Base-by-base conservation (phyloP, 2,113 vertebrate genomes). In the Heterotilapia buettikoferi region DNA sequence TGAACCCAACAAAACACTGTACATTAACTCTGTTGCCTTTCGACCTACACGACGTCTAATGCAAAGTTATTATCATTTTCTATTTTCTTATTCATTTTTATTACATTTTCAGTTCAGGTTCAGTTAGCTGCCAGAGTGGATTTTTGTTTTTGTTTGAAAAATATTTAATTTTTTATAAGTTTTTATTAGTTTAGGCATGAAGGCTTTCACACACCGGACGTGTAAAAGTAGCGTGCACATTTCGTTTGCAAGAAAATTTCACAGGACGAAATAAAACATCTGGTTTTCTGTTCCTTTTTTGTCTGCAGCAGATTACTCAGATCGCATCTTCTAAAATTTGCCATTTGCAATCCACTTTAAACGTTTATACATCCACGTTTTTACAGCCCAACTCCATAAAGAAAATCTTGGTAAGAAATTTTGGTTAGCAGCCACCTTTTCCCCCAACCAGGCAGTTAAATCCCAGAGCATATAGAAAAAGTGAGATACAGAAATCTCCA, bases 401-500 rank as follows among this genome's bases (percentile, higher is more conserved):
- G 53, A 36, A 21, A 6, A 53, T 53, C 29, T 29, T 6, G 19
- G 16, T 71, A n/a, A 31, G 26, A 59, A 54, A 47, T 59, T 57
- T 71, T 33, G 19, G 82, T 1, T 50, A 90, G 53, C 61, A 86
- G 21, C 3, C 57, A 9, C 71, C 26, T 56, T 84, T 84, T 40
- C 19, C 40, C 36, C 43, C 59, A 82, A 88, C 81, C 61, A 14
- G 59, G 24, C 63, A 56, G 73, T 84, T 29, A 85, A 73, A 85
- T 71, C 52, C 33, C 33, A 54, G 73, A 88, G 29, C 47, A 38
- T 31, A 31, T 18, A 76, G 26, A 84, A 80, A 90, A 88, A 85
- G 71, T 31, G 54, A 80, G 57, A 88, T 13, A 85, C 50, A 84
- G 24, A 85, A 68, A 88, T 76, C 79, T 86, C 54, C 5, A 83